phyloP scores from a whole-genome alignment of 2,888 invertebrate species.

The Acronicta alni region DNA sequence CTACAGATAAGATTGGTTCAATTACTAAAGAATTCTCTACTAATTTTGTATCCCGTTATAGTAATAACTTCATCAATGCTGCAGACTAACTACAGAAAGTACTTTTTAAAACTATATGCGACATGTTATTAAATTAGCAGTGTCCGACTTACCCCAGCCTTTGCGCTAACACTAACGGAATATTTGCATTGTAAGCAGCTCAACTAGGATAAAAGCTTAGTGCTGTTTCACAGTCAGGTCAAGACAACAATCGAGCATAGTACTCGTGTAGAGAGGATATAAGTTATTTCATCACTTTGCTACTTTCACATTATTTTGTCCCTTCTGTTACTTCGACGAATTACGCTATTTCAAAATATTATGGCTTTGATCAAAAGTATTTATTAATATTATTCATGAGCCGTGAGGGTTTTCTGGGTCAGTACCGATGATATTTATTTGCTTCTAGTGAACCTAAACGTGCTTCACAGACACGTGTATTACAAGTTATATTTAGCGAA shows the following conservation, averaged over 20 bases:
- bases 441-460: conserved; percentile 31
- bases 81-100: conserved; percentile 35
- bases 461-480: conserved; percentile 20
- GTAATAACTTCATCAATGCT: conserved; percentile 52
- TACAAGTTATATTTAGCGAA: too few relatives aligned
- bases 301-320: not conserved
- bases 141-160: conserved; percentile 60
- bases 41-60: conserved; percentile 52
- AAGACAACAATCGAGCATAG: conserved; percentile 54
- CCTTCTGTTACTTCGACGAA: too few relatives aligned
- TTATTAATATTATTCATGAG: conserved; percentile 39
- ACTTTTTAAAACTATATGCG: conserved; percentile 30
- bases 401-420: conserved; percentile 25
- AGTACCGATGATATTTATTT: conserved; percentile 40
- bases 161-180: conserved; percentile 70
- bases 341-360: too few relatives aligned
- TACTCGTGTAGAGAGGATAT: conserved; percentile 29
- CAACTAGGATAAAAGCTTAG: conserved; percentile 83
- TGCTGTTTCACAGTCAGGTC: conserved; percentile 64
- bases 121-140: conserved; percentile 54
- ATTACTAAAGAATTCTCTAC: conserved; percentile 43
- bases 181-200: conserved; percentile 71
- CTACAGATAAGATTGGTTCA: conserved; percentile 16
- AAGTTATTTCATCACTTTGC: conserved; percentile 15
- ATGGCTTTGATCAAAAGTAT: conserved; percentile 12